Evolutionary conservation across 2,888 invertebrate species (phyloP).

Genomic region (Leptopilina drosophilae): DNA sequence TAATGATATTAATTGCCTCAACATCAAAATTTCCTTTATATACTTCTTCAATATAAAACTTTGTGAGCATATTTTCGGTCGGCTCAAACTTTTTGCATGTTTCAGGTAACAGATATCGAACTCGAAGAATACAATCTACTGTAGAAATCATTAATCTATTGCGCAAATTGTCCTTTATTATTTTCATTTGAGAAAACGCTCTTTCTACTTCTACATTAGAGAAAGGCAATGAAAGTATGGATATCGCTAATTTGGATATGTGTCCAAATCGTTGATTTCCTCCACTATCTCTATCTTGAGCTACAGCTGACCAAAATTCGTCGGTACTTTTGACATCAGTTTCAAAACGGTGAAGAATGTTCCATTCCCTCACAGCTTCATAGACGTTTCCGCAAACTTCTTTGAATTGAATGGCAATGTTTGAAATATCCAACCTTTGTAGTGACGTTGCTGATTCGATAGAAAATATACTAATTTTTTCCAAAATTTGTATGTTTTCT

Average conservation of each 20-base stretch:
- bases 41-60: conserved; percentile 9
- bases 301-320: conserved; percentile 46
- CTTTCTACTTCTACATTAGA: conserved; percentile 58
- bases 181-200: conserved; percentile 49
- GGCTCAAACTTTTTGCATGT: conserved; percentile 5
- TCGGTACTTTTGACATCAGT: conserved; percentile 45
- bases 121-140: not conserved
- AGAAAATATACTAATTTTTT: conserved; percentile 55
- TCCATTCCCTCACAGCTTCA: conserved; percentile 54
- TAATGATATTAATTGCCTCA: not conserved
- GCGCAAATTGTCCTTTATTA: conserved; percentile 40
- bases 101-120: not conserved
- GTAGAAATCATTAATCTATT: not conserved
- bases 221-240: conserved; percentile 49
- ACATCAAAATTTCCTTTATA: conserved; percentile 11
- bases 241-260: conserved; percentile 49
- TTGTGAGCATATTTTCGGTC: not conserved
- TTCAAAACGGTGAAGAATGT: conserved; percentile 50
- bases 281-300: conserved; percentile 44
- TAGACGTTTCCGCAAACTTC: conserved; percentile 50
- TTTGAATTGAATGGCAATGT: conserved; percentile 50
- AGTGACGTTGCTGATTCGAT: conserved; percentile 51
- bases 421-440: conserved; percentile 48
- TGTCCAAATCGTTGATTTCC: conserved; percentile 52
- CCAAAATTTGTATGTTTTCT: conserved; percentile 56